Conservation (phyloP, 2,113 vertebrate genomes). For the Pachypanchax playfairii region DNA sequence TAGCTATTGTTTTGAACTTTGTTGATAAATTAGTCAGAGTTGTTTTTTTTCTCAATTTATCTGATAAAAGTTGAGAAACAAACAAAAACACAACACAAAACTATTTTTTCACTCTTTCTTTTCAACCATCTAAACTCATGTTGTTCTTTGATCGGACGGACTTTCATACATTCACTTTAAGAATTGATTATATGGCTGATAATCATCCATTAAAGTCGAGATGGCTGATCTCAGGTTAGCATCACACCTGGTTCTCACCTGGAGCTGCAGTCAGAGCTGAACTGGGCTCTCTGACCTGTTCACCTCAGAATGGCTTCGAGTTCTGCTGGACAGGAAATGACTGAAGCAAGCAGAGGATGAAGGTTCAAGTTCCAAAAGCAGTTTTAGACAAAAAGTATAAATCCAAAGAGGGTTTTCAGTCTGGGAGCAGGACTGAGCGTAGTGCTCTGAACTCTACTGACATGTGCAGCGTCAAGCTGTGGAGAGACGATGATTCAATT, state of each 20-base stretch:
- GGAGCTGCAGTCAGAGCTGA: constrained; percentile 34
- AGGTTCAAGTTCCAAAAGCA: constrained; percentile 51
- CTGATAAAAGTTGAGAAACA: too few relatives aligned
- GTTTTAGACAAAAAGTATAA: constrained; percentile 32
- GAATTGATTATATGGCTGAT: too few relatives aligned
- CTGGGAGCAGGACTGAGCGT: constrained; percentile 51
- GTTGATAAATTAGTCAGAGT: too few relatives aligned
- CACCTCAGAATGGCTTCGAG: constrained; percentile 42
- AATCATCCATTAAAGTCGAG: too few relatives aligned
- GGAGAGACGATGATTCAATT: constrained; percentile 87
- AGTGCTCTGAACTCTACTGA: constrained; percentile 46
- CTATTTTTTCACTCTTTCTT: too few relatives aligned
- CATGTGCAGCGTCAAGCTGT: constrained; percentile 74
- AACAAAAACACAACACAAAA: too few relatives aligned
- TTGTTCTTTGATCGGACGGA: too few relatives aligned
- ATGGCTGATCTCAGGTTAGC: constrained; percentile 7
- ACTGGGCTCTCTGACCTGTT: constrained; percentile 57
- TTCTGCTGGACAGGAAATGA: constrained; percentile 29
- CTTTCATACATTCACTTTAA: too few relatives aligned
- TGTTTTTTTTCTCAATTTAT: too few relatives aligned
- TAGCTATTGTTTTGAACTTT: too few relatives aligned
- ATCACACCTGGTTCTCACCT: constrained; percentile 57
- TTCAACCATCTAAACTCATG: too few relatives aligned
- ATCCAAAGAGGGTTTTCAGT: constrained; percentile 28
- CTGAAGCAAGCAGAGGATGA: constrained; percentile 5